Conservation (phyloP, 1,140 invertebrate genomes). For the Aphaenogaster ashmeadi region DNA sequence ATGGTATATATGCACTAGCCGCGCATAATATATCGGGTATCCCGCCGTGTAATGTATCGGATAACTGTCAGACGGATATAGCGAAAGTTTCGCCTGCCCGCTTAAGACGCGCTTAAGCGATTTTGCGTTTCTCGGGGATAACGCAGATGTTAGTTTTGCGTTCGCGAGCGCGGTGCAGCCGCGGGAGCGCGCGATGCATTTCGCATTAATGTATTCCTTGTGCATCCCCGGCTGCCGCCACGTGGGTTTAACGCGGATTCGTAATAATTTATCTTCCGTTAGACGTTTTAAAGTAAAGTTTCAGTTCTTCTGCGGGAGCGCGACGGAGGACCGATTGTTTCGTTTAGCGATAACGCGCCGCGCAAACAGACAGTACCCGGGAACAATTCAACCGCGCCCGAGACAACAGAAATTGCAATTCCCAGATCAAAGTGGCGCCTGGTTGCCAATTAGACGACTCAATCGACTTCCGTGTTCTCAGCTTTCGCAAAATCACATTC, state of each 20-base stretch:
- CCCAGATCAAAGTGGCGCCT: slow-evolving; percentile 44
- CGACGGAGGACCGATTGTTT: slow-evolving; percentile 37
- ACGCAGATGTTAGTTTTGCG: slow-evolving; percentile 62
- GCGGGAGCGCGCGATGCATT: slow-evolving; percentile 28
- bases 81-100: slow-evolving; percentile 61
- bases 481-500: slow-evolving; percentile 7
- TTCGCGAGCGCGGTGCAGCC: slow-evolving; percentile 14
- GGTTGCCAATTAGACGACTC: slow-evolving; percentile 51
- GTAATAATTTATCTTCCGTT: slow-evolving; percentile 59
- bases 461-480: slow-evolving; percentile 27
- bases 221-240: slow-evolving; percentile 55
- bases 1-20: slow-evolving; percentile 38
- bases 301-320: background rate
- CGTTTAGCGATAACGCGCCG: slow-evolving; percentile 42
- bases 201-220: slow-evolving; percentile 63
- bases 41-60: slow-evolving; percentile 68
- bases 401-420: slow-evolving; percentile 53
- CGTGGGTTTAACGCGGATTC: slow-evolving; percentile 56
- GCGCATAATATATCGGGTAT: slow-evolving; percentile 67
- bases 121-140: slow-evolving; percentile 64
- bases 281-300: slow-evolving; percentile 30
- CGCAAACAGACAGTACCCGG: slow-evolving; percentile 20
- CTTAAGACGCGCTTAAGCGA: slow-evolving; percentile 62
- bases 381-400: slow-evolving; percentile 18
- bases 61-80: slow-evolving; percentile 72